phyloP scores from a whole-genome alignment of 2,797 vertebrate genomes.

The Serranus cabrilla region DNA sequence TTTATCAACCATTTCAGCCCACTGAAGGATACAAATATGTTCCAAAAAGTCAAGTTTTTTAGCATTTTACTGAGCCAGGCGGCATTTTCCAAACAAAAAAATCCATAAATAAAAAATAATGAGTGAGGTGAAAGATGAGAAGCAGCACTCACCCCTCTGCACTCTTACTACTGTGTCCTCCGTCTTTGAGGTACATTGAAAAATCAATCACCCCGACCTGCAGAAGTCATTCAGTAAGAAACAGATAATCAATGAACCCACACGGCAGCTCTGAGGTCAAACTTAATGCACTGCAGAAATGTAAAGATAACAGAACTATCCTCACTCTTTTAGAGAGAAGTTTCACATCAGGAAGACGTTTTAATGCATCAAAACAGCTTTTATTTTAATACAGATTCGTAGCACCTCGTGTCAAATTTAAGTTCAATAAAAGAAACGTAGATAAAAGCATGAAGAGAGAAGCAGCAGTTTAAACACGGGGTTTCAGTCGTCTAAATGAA shows the following conservation, averaged over 20 bases:
- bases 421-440: too few species aligned
- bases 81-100: background rate
- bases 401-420: too few species aligned
- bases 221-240: background rate
- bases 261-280: background rate
- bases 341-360: too few species aligned
- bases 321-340: too few species aligned
- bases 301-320: background rate
- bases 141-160: conserved; percentile 91
- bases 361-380: too few species aligned
- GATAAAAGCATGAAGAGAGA: too few species aligned
- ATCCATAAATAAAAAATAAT: too few species aligned
- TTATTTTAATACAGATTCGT: too few species aligned
- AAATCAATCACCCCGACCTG: conserved; percentile 99
- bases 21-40: too few species aligned
- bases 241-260: conserved; percentile 13
- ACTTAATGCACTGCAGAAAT: background rate
- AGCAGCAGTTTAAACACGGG: too few species aligned
- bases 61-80: background rate
- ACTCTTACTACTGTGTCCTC: conserved; percentile 94
- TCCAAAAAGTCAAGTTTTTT: background rate
- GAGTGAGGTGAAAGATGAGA: background rate
- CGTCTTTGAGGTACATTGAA: conserved; percentile 99
- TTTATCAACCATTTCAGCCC: too few species aligned
- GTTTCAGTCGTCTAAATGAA: too few species aligned